Percentiles rank a stretch among this genome's conserved stretches.
phyloP scores from a whole-genome alignment of 1,140 invertebrate genomes.

The Drosophila repletoides region DNA sequence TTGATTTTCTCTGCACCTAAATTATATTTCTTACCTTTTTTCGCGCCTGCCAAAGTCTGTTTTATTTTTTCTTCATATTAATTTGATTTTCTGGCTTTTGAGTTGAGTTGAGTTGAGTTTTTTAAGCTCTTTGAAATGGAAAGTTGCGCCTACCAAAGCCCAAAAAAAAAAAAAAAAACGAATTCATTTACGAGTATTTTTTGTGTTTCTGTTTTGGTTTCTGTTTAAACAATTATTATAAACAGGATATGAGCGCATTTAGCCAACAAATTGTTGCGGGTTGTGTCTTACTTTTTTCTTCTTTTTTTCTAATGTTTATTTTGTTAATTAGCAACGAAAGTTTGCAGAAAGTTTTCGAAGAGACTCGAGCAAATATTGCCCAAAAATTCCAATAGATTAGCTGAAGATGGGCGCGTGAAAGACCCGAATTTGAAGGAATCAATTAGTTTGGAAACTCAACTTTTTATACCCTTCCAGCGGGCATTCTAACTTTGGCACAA shows the following conservation, averaged over 20 bases:
- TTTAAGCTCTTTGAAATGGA: slow-evolving; percentile 36
- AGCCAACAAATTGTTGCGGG: slow-evolving; percentile 12
- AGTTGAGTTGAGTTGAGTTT: slow-evolving; percentile 3
- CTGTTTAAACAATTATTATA: slow-evolving; percentile 34
- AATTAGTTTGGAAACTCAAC: background rate
- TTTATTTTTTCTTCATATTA: slow-evolving; percentile 16
- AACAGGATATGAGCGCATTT: slow-evolving; percentile 44
- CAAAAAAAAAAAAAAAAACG: too few relatives aligned
- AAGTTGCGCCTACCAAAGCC: slow-evolving; percentile 32
- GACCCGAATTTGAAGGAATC: background rate
- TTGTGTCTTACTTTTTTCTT: too few relatives aligned
- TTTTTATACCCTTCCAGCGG: too few relatives aligned
- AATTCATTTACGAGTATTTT: background rate
- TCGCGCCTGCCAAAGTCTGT: slow-evolving; percentile 19
- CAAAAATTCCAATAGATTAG: slow-evolving; percentile 14
- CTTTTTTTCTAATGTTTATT: slow-evolving; percentile 34
- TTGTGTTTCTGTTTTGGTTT: background rate
- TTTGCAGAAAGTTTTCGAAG: slow-evolving; percentile 28
- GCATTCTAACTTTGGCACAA: too few relatives aligned
- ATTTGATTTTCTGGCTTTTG: slow-evolving; percentile 31
- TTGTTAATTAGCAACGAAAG: slow-evolving; percentile 32
- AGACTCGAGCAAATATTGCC: slow-evolving; percentile 5
- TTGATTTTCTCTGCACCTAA: slow-evolving; percentile 55
- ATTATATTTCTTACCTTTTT: slow-evolving; percentile 40
- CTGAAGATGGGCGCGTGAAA: background rate